Base-by-base conservation (phyloP, 2,113 vertebrate species). In the Emydocephalus ijimae region DNA sequence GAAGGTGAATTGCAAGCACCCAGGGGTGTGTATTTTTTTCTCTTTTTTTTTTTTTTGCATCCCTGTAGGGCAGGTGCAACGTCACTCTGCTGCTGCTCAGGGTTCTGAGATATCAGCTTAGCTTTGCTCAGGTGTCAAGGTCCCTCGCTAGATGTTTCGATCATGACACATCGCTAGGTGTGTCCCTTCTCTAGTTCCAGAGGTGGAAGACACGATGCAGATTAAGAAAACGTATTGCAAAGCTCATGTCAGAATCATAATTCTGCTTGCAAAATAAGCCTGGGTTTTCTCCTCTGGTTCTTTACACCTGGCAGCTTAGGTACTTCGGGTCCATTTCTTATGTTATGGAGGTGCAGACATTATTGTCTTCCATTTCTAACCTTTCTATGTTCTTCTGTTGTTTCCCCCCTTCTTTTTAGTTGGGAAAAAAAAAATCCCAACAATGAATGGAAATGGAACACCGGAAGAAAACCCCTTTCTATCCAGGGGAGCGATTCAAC, bases 91-190 rank as follows among this genome's bases (percentile, higher is more conserved):
- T 39, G 34, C 14, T 39, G 48, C 92, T 93, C 92, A 93, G 81
- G 56, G 81, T 90, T 87, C 89, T 34, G 89, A 93, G 81, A 93
- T 57, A 87, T 90, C 92, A 93, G 23, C 48, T 52, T 90, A 90
- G 81, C 81, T 90, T 93, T 93, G 92, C 81, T 57, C 81, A 34
- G 24, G 81, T 52, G 81, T 14, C 45, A 90, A 93, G 89, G 92
- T 85, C 56, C 43, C n/a, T 56, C 18, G 2, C 50, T 3, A 39
- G 5, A 11, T 14, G 23, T n/a, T n/a, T 29, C 48, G 0, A 5
- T 52, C 50, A 50, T 18, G 5, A 1, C 43, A 43, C 43, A 43
- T 43, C 43, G 43, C 43, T 43, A 43, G 43, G 3, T 43, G 43
- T 15, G 3, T n/a, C 48, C 26, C 24, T 29, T 87, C 48, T 29